Base-by-base conservation (phyloP, 2,797 vertebrate genomes). In the Tokudaia muenninki region DNA sequence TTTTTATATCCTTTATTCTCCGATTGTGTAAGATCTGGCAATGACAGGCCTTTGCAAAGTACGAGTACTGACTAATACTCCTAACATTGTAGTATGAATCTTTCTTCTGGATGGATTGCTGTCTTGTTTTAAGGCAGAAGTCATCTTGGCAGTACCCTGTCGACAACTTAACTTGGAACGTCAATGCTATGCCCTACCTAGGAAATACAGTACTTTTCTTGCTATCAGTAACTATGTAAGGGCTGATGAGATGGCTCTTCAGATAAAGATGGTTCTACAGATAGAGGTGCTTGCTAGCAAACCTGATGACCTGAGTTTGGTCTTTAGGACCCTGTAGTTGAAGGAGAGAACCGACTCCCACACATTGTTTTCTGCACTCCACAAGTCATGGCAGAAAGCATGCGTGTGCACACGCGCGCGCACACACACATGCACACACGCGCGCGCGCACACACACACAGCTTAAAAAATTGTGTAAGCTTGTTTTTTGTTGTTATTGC, bases 41-140 rank as follows among this genome's bases (percentile, higher is more conserved):
- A 11, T 50, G 90, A 70, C 74, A 59, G 61, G 52, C 13, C 47
- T 90, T 90, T 95, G 90, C 86, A 17, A 31, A 55, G 59, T 79
- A 59, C 83, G 37, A 70, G 59, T 70, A 41, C n/a, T 91, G 37
- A 89, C 55, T 21, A 75, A 44, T 52, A 13, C 80, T 86, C 24
- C 47, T 67, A 37, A 70, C 12, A 55, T 3, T 61, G 19, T 52
- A 24, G 17, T 44, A 21, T 77, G 26, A 59, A 14, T 61, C 24
- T 61, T 14, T 47, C 10, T 61, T 75, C 13, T 22, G 37, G 31
- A 13, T 34, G 26, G 16, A 44, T 79, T 29, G 16, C 26, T 44
- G n/a, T 70, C 67, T 82, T 26, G 55, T 70, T 92, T 88, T 47
- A 91, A 96, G 84, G 31, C 47, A 84, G 47, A 95, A 59, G n/a